A percentile compares a stretch with the other conserved stretches of the same genome.
Conservation (phyloP, 2,113 vertebrate species). For the Aegotheles bennettii region DNA sequence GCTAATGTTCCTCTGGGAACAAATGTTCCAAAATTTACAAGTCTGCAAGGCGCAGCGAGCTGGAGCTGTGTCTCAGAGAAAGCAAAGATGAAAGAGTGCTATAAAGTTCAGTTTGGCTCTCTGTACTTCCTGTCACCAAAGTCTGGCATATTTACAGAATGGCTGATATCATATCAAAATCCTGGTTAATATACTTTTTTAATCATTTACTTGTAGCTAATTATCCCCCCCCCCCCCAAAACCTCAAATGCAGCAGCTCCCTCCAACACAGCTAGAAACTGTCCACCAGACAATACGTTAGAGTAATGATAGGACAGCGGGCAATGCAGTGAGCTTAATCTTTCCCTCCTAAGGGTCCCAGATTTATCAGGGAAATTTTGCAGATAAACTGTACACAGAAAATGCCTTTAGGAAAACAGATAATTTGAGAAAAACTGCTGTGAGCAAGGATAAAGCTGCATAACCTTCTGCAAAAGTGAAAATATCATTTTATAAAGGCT, state of each 20-base stretch:
- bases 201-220: not conserved
- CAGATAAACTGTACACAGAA: conserved; percentile 16
- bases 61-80: conserved; percentile 2
- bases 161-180: not conserved
- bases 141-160: not conserved
- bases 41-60: not conserved
- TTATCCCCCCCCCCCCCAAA: not conserved
- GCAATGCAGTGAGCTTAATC: conserved; percentile 20
- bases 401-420: conserved; percentile 34
- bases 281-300: not conserved
- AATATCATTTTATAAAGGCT: not conserved
- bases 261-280: not conserved
- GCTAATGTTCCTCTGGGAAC: conserved; percentile 23
- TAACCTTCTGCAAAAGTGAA: conserved; percentile 17
- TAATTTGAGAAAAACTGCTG: conserved; percentile 23
- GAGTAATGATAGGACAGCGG: not conserved
- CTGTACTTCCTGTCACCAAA: not conserved
- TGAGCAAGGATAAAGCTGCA: not conserved
- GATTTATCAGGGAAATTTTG: conserved; percentile 42
- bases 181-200: not conserved
- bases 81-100: not conserved
- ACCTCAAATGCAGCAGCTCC: not conserved
- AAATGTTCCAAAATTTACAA: conserved; percentile 40
- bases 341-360: conserved; percentile 1
- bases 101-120: not conserved